Percentiles rank a stretch among this genome's conserved stretches.
Evolutionary conservation across 2,113 vertebrate genomes (phyloP).

Genomic region (Epinephelus cyanopodus): DNA sequence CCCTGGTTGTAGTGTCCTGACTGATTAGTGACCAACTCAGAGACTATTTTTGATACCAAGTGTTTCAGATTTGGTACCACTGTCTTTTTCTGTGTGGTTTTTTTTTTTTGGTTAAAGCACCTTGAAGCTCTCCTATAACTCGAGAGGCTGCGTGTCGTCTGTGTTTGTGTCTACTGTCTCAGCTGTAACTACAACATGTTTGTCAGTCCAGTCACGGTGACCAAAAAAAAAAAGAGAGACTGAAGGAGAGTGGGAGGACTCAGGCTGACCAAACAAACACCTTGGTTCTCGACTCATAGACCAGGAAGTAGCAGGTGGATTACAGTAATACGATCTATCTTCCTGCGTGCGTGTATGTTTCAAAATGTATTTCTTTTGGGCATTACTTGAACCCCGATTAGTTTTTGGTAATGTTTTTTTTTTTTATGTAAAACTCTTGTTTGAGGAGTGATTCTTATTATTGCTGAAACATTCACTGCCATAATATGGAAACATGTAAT

Average conservation of each 20-base stretch:
- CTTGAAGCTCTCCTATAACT: slow-evolving; percentile 80
- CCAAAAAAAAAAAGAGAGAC: slow-evolving; percentile 76
- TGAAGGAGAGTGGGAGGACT: slow-evolving; percentile 48
- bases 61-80: slow-evolving; percentile 67
- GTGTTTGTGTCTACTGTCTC: slow-evolving; percentile 85
- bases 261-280: slow-evolving; percentile 61
- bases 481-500: slow-evolving; percentile 93
- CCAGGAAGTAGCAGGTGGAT: slow-evolving; percentile 69
- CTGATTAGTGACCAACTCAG: slow-evolving; percentile 92
- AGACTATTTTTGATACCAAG: slow-evolving; percentile 96
- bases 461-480: slow-evolving; percentile 93
- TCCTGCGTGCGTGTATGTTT: slow-evolving; percentile 67
- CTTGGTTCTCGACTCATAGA: slow-evolving; percentile 53
- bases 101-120: slow-evolving; percentile 75
- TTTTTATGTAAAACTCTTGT: slow-evolving; percentile 84
- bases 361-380: slow-evolving; percentile 77
- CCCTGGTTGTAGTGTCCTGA: slow-evolving; percentile 81
- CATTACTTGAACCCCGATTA: slow-evolving; percentile 88
- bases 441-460: slow-evolving; percentile 87
- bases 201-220: slow-evolving; percentile 86
- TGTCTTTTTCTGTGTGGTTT: slow-evolving; percentile 34
- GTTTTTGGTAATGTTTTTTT: slow-evolving; percentile 79
- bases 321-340: slow-evolving; percentile 53
- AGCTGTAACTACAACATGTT: slow-evolving; percentile 82
- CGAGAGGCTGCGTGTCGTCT: slow-evolving; percentile 71